Conservation (phyloP, 2,888 invertebrate species). For the Ormyrus labotus region DNA sequence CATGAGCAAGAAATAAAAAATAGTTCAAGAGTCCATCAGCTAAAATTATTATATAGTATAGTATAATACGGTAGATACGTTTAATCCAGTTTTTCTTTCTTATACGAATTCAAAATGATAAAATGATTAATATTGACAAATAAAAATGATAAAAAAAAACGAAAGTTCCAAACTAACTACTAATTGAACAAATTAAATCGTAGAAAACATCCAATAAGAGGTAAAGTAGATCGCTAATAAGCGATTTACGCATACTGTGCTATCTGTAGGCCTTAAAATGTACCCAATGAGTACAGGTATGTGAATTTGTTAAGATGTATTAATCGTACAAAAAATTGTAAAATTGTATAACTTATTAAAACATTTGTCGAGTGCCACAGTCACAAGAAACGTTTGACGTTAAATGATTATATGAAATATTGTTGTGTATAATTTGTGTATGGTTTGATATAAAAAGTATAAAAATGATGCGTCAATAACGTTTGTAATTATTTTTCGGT, state of each 20-base stretch:
- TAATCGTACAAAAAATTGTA: slow-evolving; percentile 29
- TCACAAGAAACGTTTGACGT: slow-evolving; percentile 30
- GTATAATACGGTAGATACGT: too few relatives aligned
- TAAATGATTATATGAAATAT: slow-evolving; percentile 42
- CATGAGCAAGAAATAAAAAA: not conserved
- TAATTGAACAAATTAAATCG: slow-evolving; percentile 20
- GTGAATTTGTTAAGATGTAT: slow-evolving; percentile 37
- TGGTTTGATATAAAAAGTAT: slow-evolving; percentile 54
- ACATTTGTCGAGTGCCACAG: slow-evolving; percentile 50
- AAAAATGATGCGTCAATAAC: slow-evolving; percentile 41
- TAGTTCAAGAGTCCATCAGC: not conserved
- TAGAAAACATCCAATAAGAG: slow-evolving; percentile 11
- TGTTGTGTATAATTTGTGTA: slow-evolving; percentile 56
- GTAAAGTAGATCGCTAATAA: slow-evolving; percentile 3
- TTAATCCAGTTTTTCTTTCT: too few relatives aligned
- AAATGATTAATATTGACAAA: not conserved
- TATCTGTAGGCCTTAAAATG: slow-evolving; percentile 42
- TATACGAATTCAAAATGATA: not conserved
- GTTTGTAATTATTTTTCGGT: slow-evolving; percentile 60
- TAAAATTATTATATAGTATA: too few relatives aligned
- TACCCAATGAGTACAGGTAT: slow-evolving; percentile 21
- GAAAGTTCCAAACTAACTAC: slow-evolving; percentile 25
- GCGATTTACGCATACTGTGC: slow-evolving; percentile 26
- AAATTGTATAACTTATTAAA: not conserved
- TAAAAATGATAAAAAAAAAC: not conserved